These are phyloP conservation scores for Cryptotermes secundus DNA, from an alignment of 1,140 invertebrate species.

Conservation along the genomic window DNA sequence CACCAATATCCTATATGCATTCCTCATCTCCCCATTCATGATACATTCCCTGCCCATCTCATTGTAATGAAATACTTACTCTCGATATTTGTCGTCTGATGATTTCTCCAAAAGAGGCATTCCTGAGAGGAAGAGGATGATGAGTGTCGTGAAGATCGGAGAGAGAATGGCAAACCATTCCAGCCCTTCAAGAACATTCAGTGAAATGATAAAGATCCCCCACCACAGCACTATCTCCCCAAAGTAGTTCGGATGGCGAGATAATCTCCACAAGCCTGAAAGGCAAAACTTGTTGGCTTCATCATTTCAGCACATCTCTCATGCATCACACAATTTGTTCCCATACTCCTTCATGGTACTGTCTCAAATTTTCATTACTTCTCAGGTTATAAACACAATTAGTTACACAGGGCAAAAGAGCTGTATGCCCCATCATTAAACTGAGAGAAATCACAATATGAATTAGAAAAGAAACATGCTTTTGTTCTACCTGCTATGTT, in stretches of 20 bases:
- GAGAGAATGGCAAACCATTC: slow-evolving; percentile 85
- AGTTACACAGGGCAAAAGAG: too few relatives aligned
- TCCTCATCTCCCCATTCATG: too few relatives aligned
- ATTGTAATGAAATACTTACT: slow-evolving; percentile 65
- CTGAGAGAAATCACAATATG: too few relatives aligned
- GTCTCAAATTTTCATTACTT: too few relatives aligned
- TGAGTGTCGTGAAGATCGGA: slow-evolving; percentile 83
- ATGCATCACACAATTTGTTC: too few relatives aligned
- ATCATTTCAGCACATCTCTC: not conserved
- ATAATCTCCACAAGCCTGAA: slow-evolving; percentile 83
- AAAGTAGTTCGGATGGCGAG: slow-evolving; percentile 93
- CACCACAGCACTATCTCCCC: slow-evolving; percentile 94
- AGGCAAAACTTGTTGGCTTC: slow-evolving; percentile 2
- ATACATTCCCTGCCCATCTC: too few relatives aligned
- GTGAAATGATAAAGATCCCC: slow-evolving; percentile 87
- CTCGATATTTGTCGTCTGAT: slow-evolving; percentile 82
- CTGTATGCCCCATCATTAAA: too few relatives aligned
- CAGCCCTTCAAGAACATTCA: slow-evolving; percentile 77
- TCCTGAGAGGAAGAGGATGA: slow-evolving; percentile 85
- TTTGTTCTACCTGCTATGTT: too few relatives aligned
- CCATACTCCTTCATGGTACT: too few relatives aligned
- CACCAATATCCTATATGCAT: too few relatives aligned
- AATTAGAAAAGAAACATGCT: too few relatives aligned
- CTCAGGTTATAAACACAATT: too few relatives aligned
- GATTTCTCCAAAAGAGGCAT: slow-evolving; percentile 82